Evolutionary conservation across 2,888 invertebrate genomes (phyloP).

Genomic region (Taphrorychus bicolor): DNA sequence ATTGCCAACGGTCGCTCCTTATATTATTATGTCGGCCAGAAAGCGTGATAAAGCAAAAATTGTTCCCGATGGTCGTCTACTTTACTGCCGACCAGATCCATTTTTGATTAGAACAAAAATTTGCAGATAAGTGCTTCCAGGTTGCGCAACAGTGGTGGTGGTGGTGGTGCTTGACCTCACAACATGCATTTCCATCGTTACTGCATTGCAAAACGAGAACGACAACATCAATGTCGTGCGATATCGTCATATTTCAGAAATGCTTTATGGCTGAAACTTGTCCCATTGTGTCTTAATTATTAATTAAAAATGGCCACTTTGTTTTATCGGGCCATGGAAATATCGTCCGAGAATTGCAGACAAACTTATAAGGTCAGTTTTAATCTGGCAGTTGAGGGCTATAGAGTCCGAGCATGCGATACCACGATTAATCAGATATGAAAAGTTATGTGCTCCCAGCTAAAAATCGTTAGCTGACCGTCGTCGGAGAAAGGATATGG

Average conservation of each 20-base stretch:
- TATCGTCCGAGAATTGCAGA: constrained; percentile 35
- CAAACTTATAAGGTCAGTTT: constrained; percentile 30
- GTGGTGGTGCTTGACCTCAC: not conserved
- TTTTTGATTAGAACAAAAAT: not conserved
- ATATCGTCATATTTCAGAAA: constrained; percentile 25
- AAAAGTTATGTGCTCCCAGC: constrained; percentile 47
- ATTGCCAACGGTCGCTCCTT: constrained; percentile 1
- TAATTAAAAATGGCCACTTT: constrained; percentile 34
- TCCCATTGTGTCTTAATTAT: constrained; percentile 37
- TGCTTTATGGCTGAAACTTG: constrained; percentile 25
- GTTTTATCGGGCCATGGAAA: constrained; percentile 31
- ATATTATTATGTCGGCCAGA: constrained; percentile 3
- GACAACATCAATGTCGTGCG: constrained; percentile 19
- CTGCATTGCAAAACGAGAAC: constrained; percentile 21
- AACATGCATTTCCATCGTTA: constrained; percentile 32
- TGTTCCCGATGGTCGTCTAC: not conserved
- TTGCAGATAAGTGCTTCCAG: not conserved
- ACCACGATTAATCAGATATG: constrained; percentile 52
- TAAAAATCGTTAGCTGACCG: constrained; percentile 41
- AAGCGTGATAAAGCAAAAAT: constrained; percentile 3
- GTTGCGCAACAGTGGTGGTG: not conserved
- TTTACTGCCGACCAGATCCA: not conserved
- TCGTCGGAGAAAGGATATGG: not conserved
- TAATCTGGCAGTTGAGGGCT: constrained; percentile 25
- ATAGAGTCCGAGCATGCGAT: constrained; percentile 49